Base-by-base conservation (phyloP, 2,113 vertebrate genomes). In the Gnathonemus echidnorhynchus region DNA sequence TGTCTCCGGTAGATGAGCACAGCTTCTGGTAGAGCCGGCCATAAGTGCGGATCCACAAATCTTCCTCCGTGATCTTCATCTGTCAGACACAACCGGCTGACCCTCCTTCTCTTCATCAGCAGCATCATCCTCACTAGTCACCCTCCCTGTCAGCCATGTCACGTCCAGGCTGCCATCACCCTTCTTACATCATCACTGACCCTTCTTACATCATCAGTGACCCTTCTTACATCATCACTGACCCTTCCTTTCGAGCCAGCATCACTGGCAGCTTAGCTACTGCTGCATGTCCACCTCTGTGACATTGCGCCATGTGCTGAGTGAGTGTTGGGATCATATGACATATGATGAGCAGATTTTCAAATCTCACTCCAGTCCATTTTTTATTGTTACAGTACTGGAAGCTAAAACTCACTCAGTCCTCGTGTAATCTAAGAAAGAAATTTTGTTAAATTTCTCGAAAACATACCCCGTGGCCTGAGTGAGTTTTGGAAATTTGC, bases 61-160 rank as follows among this genome's bases (percentile, higher is more conserved):
- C 96, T 0, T 97, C 96, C 88, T 97, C 96, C 83, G 96, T 96
- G 92, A 97, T 96, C 90, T 93, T 96, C 95, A 96, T 96, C 96
- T 97, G 27, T 21, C 58, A 91, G 90, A 90, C 90, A 9, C 49
- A 45, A 31, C 77, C 85, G 48, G 42, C 45, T 91, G 87, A 90
- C 19, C 83, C 83, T 90, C n/a, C 86, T 21, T 15, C 45, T 58
- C 66, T 89, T 10, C n/a, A n/a, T 49, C 83, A 70, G n/a, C 84
- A 27, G 5, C 89, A 88, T 39, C 90, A 66, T 42, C 77, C 56
- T 86, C 80, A 87, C 21, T 11, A 89, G 42, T 80, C 88, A 35
- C 24, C 24, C 6, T 31, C 27, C 6, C 27, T 62, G 52, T n/a
- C 35, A 62, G 50, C 85, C n/a, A 86, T 50, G 48, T 50, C 46